Evolutionary conservation across 1,140 invertebrate genomes (phyloP).

Genomic region (Aphelinus certus): DNA sequence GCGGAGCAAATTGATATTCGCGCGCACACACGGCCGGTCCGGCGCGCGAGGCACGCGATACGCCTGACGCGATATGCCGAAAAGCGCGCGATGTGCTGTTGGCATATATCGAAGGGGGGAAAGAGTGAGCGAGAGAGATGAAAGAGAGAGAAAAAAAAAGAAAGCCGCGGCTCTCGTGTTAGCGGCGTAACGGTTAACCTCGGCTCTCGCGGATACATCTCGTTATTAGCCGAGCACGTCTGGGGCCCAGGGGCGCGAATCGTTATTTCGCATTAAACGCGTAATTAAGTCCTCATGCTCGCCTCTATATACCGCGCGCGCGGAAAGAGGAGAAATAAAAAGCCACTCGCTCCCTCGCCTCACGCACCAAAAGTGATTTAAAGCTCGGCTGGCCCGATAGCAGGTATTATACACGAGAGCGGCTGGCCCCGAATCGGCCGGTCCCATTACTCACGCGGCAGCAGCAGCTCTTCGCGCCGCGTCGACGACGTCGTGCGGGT

Average conservation of each 20-base stretch:
- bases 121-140: too few species aligned
- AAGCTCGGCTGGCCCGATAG: neutral
- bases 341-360: too few species aligned
- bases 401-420: neutral
- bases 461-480: too few species aligned
- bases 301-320: neutral
- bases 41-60: too few species aligned
- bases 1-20: too few species aligned
- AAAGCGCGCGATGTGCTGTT: neutral
- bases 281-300: constrained; percentile 24
- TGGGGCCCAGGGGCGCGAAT: constrained; percentile 19
- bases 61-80: neutral
- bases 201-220: neutral
- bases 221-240: neutral
- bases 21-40: too few species aligned
- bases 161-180: neutral
- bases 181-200: constrained; percentile 14
- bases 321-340: neutral
- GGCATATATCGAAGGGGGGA: too few species aligned
- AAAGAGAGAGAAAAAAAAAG: neutral
- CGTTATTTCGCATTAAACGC: constrained; percentile 18
- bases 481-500: too few species aligned
- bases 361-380: constrained; percentile 4
- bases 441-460: constrained; percentile 5
- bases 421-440: neutral